Base-by-base conservation (phyloP, 1,140 invertebrate species). In the Cherax quadricarinatus region DNA sequence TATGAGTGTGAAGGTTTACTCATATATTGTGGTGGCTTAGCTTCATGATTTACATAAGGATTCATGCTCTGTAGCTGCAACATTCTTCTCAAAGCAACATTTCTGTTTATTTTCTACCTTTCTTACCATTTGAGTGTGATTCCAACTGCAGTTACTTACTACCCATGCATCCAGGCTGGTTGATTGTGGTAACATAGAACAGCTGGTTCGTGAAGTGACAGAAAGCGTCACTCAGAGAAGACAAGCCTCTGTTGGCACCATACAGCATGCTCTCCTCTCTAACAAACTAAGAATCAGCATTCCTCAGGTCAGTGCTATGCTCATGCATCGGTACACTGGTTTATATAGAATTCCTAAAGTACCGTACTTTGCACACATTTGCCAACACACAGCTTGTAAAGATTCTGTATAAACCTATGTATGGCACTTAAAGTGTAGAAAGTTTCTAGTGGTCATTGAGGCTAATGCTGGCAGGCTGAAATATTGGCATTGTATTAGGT, bases 191-290 rank as follows among this genome's bases (percentile, higher is more conserved):
- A 21, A 51, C 41, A 86, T 80, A 53, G 84, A 91, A 53, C 73
- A 66, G n/a, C n/a, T 80, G 78, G 90, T 91, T 48, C 90, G 90
- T 21, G 90, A 91, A n/a, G 84, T 91, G 85, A 86, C 84, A 12
- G 90, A 91, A 66, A 49, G 75, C 9, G 57, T 86, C 9, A 73
- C 73, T 24, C 57, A 87, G 75, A 91, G 90, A 51, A 53, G 90
- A 78, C 90, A 91, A 84, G 48, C 57, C 21, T 41, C 7, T 16
- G 90, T 81, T 60, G 90, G 90, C 41, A 86, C 84, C 30, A 75
- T 85, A n/a, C 51, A 86, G 70, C 90, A 91, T 53, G 90, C 90
- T 5, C 84, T 91, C 14, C 90, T 91, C 21, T 81, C 90, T 18
- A 86, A 81, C 83, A 85, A 86, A 66, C 84, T 91, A 18, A 91